A percentile compares a stretch with the other conserved stretches of the same genome.
Evolutionary conservation across 2,888 invertebrate genomes (phyloP).

Genomic region (Coenonympha arcania): DNA sequence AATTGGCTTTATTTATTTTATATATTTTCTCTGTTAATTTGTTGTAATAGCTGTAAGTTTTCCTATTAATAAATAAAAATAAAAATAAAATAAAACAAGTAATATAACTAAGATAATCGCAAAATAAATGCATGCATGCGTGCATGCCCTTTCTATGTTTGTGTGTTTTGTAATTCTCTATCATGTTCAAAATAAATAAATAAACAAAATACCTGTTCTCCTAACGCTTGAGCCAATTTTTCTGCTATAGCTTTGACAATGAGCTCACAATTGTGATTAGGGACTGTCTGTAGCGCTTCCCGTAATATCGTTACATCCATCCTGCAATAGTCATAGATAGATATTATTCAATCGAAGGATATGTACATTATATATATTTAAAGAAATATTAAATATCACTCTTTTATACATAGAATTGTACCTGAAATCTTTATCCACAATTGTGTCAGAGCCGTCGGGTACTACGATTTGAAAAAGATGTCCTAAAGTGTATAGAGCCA

Average conservation of each 20-base stretch:
- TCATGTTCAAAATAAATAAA: too few species aligned
- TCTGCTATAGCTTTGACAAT: slow-evolving; percentile 88
- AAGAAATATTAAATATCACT: neutral
- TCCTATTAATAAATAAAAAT: too few species aligned
- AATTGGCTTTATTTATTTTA: too few species aligned
- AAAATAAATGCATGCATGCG: too few species aligned
- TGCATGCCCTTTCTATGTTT: too few species aligned
- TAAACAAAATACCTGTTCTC: slow-evolving; percentile 83
- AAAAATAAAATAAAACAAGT: too few species aligned
- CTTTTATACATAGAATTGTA: slow-evolving; percentile 25
- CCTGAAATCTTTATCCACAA: slow-evolving; percentile 59
- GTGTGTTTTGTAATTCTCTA: too few species aligned
- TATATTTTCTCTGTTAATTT: too few species aligned
- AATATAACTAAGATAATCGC: too few species aligned
- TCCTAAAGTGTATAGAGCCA: slow-evolving; percentile 89
- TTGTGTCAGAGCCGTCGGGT: slow-evolving; percentile 65
- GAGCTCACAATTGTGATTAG: slow-evolving; percentile 87
- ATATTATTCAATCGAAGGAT: neutral
- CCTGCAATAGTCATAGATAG: slow-evolving; percentile 35
- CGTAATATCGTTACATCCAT: slow-evolving; percentile 79
- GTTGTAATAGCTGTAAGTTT: too few species aligned
- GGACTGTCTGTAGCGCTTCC: slow-evolving; percentile 87
- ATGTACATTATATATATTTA: neutral
- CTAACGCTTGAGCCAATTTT: slow-evolving; percentile 86
- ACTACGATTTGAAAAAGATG: slow-evolving; percentile 80